Evolutionary conservation across 2,113 vertebrate genomes (phyloP).

Genomic region (Prinia subflava): DNA sequence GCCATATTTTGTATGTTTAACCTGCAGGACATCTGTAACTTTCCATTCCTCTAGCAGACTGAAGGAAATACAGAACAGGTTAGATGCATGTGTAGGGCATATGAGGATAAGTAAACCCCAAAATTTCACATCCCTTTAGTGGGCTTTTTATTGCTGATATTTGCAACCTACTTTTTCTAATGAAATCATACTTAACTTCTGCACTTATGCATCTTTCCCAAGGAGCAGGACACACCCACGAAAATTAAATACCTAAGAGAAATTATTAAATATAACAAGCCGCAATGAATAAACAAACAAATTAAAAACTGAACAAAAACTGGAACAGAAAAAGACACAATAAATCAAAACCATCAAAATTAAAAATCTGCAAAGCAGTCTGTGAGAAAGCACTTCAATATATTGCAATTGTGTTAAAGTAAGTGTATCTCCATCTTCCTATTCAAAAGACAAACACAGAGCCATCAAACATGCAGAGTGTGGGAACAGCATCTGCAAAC

Average conservation of each 20-base stretch:
- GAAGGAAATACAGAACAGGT: background rate
- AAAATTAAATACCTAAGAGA: background rate
- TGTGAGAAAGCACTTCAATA: background rate
- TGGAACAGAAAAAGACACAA: background rate
- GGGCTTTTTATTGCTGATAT: background rate
- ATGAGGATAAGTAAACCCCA: background rate
- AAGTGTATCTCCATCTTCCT: background rate
- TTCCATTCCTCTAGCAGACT: background rate
- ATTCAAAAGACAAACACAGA: accelerated
- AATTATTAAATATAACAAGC: background rate
- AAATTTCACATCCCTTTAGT: background rate
- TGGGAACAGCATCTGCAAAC: background rate
- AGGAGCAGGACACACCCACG: background rate
- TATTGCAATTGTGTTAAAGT: background rate
- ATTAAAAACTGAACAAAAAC: accelerated
- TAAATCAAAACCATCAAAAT: background rate
- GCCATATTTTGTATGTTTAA: accelerated
- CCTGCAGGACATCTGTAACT: background rate
- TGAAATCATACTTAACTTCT: background rate
- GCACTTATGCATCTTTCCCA: background rate
- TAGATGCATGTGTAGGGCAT: no score
- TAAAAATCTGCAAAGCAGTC: background rate
- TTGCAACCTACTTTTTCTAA: background rate
- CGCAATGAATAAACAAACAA: background rate
- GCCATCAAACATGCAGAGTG: background rate